Conservation (phyloP, 1,140 invertebrate genomes). For the Pseudomyrmex dendroicus region DNA sequence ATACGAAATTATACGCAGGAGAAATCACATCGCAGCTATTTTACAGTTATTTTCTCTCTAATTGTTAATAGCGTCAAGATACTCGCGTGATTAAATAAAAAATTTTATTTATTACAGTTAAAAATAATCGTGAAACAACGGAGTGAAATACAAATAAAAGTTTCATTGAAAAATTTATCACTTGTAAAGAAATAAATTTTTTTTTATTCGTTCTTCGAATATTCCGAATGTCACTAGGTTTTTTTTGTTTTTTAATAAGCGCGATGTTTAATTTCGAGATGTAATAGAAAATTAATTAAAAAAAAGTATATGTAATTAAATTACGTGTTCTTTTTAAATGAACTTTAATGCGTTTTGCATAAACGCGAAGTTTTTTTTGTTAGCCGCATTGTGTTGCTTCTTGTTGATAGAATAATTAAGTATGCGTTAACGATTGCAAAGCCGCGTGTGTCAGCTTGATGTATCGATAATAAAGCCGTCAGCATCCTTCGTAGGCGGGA, state of each 20-base stretch:
- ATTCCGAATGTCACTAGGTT: not conserved
- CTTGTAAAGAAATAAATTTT: not conserved
- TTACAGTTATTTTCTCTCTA: not conserved
- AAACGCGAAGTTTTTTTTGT: too few relatives aligned
- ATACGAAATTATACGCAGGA: constrained; percentile 9
- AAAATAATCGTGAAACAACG: not conserved
- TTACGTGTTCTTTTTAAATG: too few relatives aligned
- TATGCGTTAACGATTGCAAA: not conserved
- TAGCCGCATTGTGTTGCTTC: too few relatives aligned
- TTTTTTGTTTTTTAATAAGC: not conserved
- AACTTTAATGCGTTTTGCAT: too few relatives aligned
- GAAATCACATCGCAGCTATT: not conserved
- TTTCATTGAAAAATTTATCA: too few relatives aligned
- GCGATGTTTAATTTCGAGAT: too few relatives aligned
- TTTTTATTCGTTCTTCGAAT: not conserved
- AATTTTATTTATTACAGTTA: not conserved
- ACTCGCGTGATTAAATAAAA: not conserved
- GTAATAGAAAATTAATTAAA: not conserved
- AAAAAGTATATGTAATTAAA: not conserved
- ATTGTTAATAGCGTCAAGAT: not conserved
- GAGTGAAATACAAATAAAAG: not conserved
- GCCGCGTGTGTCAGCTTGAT: constrained; percentile 9
- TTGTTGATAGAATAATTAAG: not conserved
- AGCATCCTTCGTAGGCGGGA: constrained; percentile 15
- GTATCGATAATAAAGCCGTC: constrained; percentile 68